Conservation (phyloP, 2,888 invertebrate species). For the Tachina fera region DNA sequence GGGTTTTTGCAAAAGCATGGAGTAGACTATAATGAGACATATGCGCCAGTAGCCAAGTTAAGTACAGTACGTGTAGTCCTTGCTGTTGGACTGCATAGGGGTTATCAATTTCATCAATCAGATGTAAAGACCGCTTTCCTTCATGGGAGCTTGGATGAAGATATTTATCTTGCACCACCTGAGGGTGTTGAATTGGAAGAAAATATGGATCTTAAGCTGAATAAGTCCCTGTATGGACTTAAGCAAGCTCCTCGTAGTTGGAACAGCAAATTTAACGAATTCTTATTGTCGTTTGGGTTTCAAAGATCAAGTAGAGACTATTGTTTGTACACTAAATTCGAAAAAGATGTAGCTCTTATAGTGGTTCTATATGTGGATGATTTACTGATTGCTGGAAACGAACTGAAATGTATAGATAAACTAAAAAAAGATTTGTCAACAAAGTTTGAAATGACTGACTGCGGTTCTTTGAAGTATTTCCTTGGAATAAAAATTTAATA, state of each 20-base stretch:
- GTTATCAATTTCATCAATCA: not conserved
- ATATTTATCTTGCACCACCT: constrained; percentile 22
- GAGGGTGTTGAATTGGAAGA: constrained; percentile 11
- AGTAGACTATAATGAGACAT: constrained; percentile 17
- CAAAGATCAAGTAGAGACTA: constrained; percentile 17
- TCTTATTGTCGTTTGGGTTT: constrained; percentile 24
- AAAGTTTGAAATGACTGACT: no score
- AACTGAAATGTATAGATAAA: no score
- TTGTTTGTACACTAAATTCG: not conserved
- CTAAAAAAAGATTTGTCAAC: no score
- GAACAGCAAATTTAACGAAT: not conserved
- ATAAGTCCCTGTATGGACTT: constrained; percentile 29
- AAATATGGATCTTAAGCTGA: constrained; percentile 7
- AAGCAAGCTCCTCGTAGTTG: constrained; percentile 30
- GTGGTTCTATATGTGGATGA: not conserved
- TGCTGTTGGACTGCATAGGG: constrained; percentile 1
- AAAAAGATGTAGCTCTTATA: not conserved
- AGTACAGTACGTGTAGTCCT: constrained; percentile 17
- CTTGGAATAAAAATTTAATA: no score
- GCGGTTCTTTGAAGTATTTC: no score
- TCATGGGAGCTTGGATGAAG: constrained; percentile 10
- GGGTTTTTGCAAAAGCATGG: constrained; percentile 22
- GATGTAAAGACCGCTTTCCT: constrained; percentile 4
- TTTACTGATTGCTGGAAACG: no score
- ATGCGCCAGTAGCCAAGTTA: constrained; percentile 14